Evolutionary conservation across 2,113 vertebrate species (phyloP), one percentile per base, ranked within the genome.

Genomic region (Falco punctatus): DNA sequence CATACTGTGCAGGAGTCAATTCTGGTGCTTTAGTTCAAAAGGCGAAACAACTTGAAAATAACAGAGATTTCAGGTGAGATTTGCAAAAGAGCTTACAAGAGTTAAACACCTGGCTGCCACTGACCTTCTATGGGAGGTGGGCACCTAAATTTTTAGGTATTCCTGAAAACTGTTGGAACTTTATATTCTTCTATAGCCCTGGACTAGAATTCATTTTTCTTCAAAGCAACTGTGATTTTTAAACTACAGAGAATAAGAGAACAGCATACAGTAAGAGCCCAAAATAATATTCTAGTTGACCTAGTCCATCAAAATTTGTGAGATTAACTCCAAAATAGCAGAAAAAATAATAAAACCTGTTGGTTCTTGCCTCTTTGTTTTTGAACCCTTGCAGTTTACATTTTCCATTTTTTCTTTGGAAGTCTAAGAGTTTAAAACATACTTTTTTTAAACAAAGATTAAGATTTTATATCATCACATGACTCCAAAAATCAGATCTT

Each of bases 11-110:
- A 57, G 82, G 75, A 80, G 86, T 66, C 6, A 1, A 30, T 70
- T 32, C 67, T 92, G 40, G 49, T 84, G 88, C 69, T 96, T 83
- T 49, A 95, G 74, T 86, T 92, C 90, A 96, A 94, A 67, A 93
- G 72, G 65, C 44, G 88, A 83, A 96, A 78, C n/a, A 49, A 49
- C 48, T 58, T 88, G 72, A 67, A 92, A 70, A 59, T 51, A 88
- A 62, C 55, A 80, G 79, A 58, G 38, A 48, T 75, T 94, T 82
- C 79, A 94, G 81, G 84, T 74, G 74, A 77, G 62, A 71, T 51
- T 93, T 94, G 19, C 35, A 66, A 49, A 91, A 70, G 18, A 80
- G 7, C 32, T 79, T 88, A 20, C 21, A 64, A 44, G 58, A 88
- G n/a, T 73, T 54, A 88, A 95, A 85, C 21, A 66, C 16, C 57